These are phyloP conservation scores for Bruchidius siliquastri DNA, from an alignment of 2,888 invertebrate genomes.

Conservation along the genomic window DNA sequence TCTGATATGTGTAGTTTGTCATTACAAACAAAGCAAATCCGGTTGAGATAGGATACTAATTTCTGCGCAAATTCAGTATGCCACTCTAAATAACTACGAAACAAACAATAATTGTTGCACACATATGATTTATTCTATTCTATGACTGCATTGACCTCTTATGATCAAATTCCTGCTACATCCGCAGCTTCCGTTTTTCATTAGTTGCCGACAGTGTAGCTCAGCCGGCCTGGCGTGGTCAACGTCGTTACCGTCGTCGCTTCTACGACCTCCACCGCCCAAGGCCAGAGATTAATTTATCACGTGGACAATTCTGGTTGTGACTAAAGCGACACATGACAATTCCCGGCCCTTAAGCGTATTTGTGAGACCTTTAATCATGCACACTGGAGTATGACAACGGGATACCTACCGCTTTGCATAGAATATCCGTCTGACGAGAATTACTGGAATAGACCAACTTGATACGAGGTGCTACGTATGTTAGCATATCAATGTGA, in stretches of 20 bases:
- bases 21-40: too few relatives aligned
- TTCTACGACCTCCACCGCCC: background rate
- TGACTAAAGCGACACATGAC: constrained; percentile 39
- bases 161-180: background rate
- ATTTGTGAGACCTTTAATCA: constrained; percentile 36
- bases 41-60: too few relatives aligned
- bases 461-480: background rate
- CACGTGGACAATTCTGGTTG: constrained; percentile 35
- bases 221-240: background rate
- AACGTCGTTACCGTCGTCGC: background rate
- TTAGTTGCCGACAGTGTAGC: background rate
- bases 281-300: constrained; percentile 32
- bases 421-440: constrained; percentile 1
- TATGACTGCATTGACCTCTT: too few relatives aligned
- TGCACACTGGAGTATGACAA: constrained; percentile 28
- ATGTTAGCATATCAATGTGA: too few relatives aligned
- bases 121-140: too few relatives aligned
- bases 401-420: constrained; percentile 16
- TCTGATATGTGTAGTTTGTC: too few relatives aligned
- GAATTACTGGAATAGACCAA: background rate
- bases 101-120: too few relatives aligned
- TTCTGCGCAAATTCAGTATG: too few relatives aligned
- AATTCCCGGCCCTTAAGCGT: constrained; percentile 32
- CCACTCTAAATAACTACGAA: too few relatives aligned
- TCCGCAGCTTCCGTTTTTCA: background rate